phyloP scores from a whole-genome alignment of 2,113 vertebrate species.

The Ascaphus truei region DNA sequence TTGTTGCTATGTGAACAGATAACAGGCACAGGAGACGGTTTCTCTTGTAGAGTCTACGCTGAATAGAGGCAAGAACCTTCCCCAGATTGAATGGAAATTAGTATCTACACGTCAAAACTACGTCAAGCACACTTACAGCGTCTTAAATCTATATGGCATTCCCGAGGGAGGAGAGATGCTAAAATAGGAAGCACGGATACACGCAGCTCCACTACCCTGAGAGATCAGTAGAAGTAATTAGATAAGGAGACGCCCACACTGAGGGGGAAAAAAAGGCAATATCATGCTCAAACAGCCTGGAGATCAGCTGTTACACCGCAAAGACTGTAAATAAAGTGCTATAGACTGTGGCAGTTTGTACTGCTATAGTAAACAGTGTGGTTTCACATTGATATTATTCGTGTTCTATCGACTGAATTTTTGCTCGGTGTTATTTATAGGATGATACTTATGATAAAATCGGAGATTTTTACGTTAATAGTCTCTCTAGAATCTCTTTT shows the following conservation, averaged over 20 bases:
- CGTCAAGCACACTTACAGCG: constrained; percentile 83
- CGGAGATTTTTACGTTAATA: too few species aligned
- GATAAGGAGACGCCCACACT: constrained; percentile 22
- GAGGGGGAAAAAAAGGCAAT: constrained; percentile 35
- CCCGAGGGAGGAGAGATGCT: constrained; percentile 52
- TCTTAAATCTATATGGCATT: constrained; percentile 60
- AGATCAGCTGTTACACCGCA: background rate
- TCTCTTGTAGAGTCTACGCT: background rate
- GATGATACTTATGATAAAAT: too few species aligned
- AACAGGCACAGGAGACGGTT: constrained; percentile 31
- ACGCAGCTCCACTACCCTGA: background rate
- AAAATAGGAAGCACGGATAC: constrained; percentile 4
- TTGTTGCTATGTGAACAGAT: constrained; percentile 18
- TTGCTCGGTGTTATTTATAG: too few species aligned
- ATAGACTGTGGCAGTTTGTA: too few species aligned
- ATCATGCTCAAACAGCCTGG: constrained; percentile 18
- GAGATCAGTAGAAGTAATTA: constrained; percentile 15
- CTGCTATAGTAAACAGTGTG: background rate
- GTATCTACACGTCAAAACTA: constrained; percentile 85
- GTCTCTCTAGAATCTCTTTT: too few species aligned
- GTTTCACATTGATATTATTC: too few species aligned
- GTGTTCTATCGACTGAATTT: too few species aligned
- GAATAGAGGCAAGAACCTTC: constrained; percentile 43
- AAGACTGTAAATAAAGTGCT: too few species aligned
- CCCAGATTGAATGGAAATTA: constrained; percentile 60